Base-by-base conservation (phyloP, 2,797 vertebrate species). In the Coregonus ussuriensis region DNA sequence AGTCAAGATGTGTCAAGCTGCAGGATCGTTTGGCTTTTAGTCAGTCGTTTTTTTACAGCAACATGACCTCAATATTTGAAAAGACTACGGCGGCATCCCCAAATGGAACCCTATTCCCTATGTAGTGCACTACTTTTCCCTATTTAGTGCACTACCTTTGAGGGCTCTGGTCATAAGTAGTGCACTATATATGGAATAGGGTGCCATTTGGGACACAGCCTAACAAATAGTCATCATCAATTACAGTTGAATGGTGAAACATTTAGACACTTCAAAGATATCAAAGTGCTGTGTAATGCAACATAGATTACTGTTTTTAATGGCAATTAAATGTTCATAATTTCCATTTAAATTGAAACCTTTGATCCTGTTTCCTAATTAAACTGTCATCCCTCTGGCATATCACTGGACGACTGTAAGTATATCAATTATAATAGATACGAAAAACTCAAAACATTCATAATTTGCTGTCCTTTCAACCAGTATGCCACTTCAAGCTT, bases 201-300 rank as follows among this genome's bases (percentile, higher is more conserved):
- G 59, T 25, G 7, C 59, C 2, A 25, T 63, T 29, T 63, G 59
- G 59, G 16, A 63, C 6, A 1, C 5, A 11, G 78, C 76, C 79
- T 73, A 71, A 62, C 66, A 79, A 80, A 77, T 79, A 78, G 82
- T 76, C 75, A 71, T 47, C 47, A 62, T 74, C 77, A 80, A 79
- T 85, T 78, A 70, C 66, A 74, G 76, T 53, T 33, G 71, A 67
- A 67, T 77, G 31, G 63, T 62, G 66, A 73, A 62, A 76, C 52
- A 74, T 79, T 80, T 82, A 67, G 81, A 76, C 77, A 62, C 62
- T 83, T 62, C 3, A 83, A 77, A 70, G 29, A 69, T 74, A 83
- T 79, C 65, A 79, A 74, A 76, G 51, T 74, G 72, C 52, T 67
- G 41, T 80, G 37, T 78, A 80, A 78, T 78, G 79, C 69, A 82